Evolutionary conservation across 1,140 invertebrate genomes (phyloP), one percentile per base, ranked within the genome.

Genomic region (Drosophila busckii): DNA sequence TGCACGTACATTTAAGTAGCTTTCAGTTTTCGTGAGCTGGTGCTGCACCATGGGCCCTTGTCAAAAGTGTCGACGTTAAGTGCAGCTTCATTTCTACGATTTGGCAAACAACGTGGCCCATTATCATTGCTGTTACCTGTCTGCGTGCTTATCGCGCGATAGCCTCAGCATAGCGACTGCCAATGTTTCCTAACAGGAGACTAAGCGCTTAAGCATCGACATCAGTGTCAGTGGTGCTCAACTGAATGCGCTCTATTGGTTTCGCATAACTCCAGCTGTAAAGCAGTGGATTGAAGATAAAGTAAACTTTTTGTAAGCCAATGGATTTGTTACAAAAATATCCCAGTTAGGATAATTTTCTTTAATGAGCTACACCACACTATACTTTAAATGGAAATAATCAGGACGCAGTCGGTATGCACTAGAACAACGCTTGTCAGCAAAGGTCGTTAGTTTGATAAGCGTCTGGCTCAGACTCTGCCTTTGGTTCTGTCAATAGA

Each of bases 71-170:
- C 70, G 73, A 66, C 73, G 64, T 60, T 78, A 78, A 78, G 73
- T 78, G 75, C 73, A 80, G 68, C 71, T 78, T 78, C 68, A 73
- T 80, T 80, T 61, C 68, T 68, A 80, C 78, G 65, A 78, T 78
- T 78, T 73, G 60, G 20, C 52, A 22, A 16, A 37, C 20, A 56
- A 62, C 52, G 52, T 53, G 40, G 41, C 26, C 42, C 59, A 62
- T 62, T 56, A 62, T 53, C 56, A n/a, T n/a, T n/a, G n/a, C n/a
- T n/a, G 32, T 3, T 35, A 19, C 9, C 50, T 16, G 38, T 44
- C 22, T 29, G 29, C 58, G 25, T 20, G 52, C 75, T 73, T 78
- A 78, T 70, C 67, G 56, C 54, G 20, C 26, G 53, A 58, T 49
- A 71, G 48, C 62, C 48, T 56, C 73, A 64, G 69, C 68, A 62